Conservation (phyloP, 2,113 vertebrate genomes). For the Tapirus terrestris region DNA sequence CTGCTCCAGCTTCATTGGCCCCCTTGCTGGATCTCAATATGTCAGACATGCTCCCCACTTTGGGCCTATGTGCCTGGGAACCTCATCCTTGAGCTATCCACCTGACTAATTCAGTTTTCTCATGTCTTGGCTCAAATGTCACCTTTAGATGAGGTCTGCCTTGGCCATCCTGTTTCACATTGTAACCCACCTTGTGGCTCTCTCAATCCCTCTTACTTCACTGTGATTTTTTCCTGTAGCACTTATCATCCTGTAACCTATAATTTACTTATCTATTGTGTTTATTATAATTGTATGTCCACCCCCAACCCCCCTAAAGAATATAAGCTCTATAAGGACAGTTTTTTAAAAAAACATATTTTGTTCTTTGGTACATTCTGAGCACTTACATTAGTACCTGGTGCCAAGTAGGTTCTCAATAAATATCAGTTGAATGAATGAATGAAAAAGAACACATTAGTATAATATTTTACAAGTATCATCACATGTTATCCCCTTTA, state of each 20-base stretch:
- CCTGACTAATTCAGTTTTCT: background rate
- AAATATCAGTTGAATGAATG: background rate
- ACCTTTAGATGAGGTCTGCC: background rate
- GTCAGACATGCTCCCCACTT: background rate
- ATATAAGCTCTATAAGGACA: background rate
- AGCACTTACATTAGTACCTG: background rate
- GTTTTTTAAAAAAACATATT: background rate
- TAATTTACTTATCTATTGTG: background rate
- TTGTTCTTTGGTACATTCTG: background rate
- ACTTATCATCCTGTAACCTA: background rate
- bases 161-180: background rate
- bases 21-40: background rate
- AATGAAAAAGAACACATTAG: background rate
- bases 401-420: background rate
- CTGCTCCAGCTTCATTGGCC: background rate
- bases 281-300: background rate
- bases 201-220: background rate
- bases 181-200: rapidly evolving
- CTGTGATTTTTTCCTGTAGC: background rate
- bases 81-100: background rate
- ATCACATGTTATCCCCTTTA: background rate
- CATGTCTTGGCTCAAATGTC: background rate
- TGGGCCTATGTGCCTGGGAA: background rate
- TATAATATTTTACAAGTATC: background rate
- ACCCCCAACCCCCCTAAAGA: background rate